Percentiles rank a stretch among this genome's conserved stretches.
Evolutionary conservation across 1,140 invertebrate genomes (phyloP).

Genomic region (Helicoverpa zea): DNA sequence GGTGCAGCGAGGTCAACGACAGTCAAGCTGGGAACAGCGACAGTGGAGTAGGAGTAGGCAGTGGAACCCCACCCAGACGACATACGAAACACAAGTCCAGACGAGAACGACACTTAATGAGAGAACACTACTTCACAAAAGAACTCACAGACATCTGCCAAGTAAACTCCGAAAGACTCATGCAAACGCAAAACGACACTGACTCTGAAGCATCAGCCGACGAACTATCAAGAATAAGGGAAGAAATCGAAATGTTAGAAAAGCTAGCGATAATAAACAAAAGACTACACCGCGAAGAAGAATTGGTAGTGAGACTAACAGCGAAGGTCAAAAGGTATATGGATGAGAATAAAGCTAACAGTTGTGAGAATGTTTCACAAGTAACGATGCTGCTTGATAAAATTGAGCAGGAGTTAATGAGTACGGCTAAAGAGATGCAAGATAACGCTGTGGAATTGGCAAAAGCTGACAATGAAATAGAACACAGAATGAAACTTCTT

Average conservation of each 20-base stretch:
- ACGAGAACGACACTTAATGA: constrained; percentile 83
- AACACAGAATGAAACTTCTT: constrained; percentile 88
- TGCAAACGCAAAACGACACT: constrained; percentile 85
- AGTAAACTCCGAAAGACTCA: constrained; percentile 85
- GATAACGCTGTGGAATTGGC: constrained; percentile 88
- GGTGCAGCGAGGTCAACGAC: constrained; percentile 84
- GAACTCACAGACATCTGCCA: constrained; percentile 85
- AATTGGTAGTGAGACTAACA: constrained; percentile 89
- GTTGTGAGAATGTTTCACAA: constrained; percentile 86
- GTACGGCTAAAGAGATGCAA: constrained; percentile 89
- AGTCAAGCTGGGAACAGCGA: constrained; percentile 87
- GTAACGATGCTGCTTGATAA: constrained; percentile 84
- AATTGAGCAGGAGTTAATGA: constrained; percentile 86
- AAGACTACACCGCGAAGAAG: constrained; percentile 90
- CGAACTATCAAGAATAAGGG: constrained; percentile 86
- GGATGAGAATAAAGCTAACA: constrained; percentile 87
- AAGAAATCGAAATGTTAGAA: constrained; percentile 90
- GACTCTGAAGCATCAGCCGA: constrained; percentile 85
- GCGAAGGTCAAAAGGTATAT: constrained; percentile 90
- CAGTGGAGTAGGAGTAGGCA: constrained; percentile 86
- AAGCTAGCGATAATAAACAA: constrained; percentile 91
- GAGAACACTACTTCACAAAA: constrained; percentile 86
- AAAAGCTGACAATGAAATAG: constrained; percentile 89
- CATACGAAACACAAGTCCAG: constrained; percentile 86
- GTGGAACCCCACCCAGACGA: constrained; percentile 82